These are phyloP conservation scores for Rosalia funebris DNA, from an alignment of 2,888 invertebrate species.

Conservation along the genomic window DNA sequence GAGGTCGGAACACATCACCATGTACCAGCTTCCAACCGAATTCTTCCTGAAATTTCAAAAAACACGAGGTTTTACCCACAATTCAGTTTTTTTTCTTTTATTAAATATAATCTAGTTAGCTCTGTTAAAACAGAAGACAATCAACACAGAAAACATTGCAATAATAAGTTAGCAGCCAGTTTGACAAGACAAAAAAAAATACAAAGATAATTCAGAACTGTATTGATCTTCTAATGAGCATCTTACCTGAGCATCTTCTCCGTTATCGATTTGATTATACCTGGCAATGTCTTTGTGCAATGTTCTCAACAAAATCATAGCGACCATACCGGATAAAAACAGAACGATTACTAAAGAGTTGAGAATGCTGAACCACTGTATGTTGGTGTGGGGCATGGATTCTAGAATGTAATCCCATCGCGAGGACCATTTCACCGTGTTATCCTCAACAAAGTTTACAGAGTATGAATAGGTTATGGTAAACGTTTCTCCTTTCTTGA, in stretches of 20 bases:
- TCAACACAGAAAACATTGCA: too few species aligned
- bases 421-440: conserved; percentile 95
- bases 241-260: conserved; percentile 90
- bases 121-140: too few species aligned
- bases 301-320: conserved; percentile 97
- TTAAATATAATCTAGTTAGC: too few species aligned
- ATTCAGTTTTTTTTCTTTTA: too few species aligned
- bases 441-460: conserved; percentile 81
- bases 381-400: conserved; percentile 98
- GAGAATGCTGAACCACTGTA: conserved; percentile 98
- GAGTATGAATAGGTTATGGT: conserved; percentile 88
- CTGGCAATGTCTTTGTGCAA: conserved; percentile 98
- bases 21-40: conserved; percentile 98
- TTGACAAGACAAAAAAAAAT: too few species aligned
- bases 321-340: conserved; percentile 98
- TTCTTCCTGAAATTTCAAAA: conserved; percentile 82
- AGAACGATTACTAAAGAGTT: conserved; percentile 97
- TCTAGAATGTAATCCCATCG: conserved; percentile 99
- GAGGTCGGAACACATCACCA: conserved; percentile 95
- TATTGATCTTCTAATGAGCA: too few species aligned
- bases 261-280: conserved; percentile 94
- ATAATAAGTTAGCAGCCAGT: too few species aligned
- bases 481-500: conserved; percentile 65
- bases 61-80: too few species aligned
- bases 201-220: too few species aligned